Conservation (phyloP, 2,113 vertebrate species). For the Lagopus leucura region DNA sequence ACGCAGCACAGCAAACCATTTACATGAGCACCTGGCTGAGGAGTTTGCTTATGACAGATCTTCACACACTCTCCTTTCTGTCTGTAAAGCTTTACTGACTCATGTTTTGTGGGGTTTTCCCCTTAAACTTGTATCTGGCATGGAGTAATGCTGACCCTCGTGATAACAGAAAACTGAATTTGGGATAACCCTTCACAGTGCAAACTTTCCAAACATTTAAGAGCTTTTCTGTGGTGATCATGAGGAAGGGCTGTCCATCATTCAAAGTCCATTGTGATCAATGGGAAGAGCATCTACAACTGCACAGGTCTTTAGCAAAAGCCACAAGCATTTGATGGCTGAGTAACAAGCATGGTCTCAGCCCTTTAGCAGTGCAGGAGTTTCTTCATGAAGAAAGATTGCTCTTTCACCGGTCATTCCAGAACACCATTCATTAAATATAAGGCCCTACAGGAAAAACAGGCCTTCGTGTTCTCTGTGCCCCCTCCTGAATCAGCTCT, state of each 20-base stretch:
- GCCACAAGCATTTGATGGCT: neutral
- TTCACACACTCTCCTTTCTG: conserved; percentile 2
- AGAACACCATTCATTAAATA: conserved; percentile 40
- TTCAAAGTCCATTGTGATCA: neutral
- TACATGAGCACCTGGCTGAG: conserved; percentile 55
- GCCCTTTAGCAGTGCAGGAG: neutral
- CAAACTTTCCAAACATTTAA: neutral
- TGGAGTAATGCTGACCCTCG: neutral
- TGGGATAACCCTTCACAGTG: neutral
- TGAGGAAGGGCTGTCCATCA: neutral
- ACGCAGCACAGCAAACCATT: neutral
- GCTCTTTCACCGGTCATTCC: neutral
- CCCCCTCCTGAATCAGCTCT: neutral
- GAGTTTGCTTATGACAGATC: conserved; percentile 27
- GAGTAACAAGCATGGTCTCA: neutral
- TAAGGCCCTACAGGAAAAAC: conserved; percentile 21
- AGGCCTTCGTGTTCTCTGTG: neutral
- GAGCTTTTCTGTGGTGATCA: neutral
- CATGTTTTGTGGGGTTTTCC: neutral
- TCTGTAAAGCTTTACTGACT: conserved; percentile 36
- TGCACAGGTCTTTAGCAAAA: neutral
- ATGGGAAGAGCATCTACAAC: neutral
- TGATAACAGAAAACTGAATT: neutral
- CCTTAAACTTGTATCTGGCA: conserved; percentile 3
- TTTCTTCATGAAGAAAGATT: neutral